These are phyloP conservation scores for Drosophila incognita DNA, from an alignment of 2,888 invertebrate species.

Conservation along the genomic window DNA sequence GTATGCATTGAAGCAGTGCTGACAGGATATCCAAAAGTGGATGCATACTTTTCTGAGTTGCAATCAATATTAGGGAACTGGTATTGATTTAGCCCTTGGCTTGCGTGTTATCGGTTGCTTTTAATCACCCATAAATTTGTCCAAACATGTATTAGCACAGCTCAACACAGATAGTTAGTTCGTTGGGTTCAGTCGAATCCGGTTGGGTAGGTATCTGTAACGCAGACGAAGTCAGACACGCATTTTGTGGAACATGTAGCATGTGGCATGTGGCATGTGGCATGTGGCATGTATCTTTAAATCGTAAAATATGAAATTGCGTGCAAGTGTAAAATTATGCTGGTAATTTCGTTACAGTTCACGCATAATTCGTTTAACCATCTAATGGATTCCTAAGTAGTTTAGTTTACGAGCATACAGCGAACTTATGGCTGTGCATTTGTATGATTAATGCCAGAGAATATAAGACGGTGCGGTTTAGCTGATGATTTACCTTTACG, in stretches of 20 bases:
- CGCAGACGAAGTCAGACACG: conserved; percentile 52
- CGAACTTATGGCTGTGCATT: conserved; percentile 6
- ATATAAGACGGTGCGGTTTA: conserved; percentile 3
- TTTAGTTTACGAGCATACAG: conserved; percentile 44
- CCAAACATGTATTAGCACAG: conserved; percentile 60
- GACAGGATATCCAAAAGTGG: conserved; percentile 5
- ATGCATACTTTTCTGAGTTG: conserved; percentile 48
- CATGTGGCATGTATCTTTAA: conserved; percentile 54
- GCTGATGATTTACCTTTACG: not conserved
- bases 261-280: conserved; percentile 24
- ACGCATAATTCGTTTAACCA: conserved; percentile 69
- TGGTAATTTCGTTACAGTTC: conserved; percentile 74
- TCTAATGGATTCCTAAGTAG: conserved; percentile 77
- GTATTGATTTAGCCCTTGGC: conserved; percentile 44
- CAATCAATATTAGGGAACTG: conserved; percentile 32
- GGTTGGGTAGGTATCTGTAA: conserved; percentile 11
- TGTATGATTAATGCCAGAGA: conserved; percentile 42
- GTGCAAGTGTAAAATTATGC: conserved; percentile 76
- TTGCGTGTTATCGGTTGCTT: conserved; percentile 71
- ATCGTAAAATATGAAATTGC: conserved; percentile 78
- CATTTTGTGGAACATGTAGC: conserved; percentile 39
- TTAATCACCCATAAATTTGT: conserved; percentile 74
- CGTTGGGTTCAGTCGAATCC: conserved; percentile 27
- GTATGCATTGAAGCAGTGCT: not conserved
- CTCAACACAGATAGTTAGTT: conserved; percentile 33